phyloP scores from a whole-genome alignment of 2,888 invertebrate genomes.

The Brenthis hecate region DNA sequence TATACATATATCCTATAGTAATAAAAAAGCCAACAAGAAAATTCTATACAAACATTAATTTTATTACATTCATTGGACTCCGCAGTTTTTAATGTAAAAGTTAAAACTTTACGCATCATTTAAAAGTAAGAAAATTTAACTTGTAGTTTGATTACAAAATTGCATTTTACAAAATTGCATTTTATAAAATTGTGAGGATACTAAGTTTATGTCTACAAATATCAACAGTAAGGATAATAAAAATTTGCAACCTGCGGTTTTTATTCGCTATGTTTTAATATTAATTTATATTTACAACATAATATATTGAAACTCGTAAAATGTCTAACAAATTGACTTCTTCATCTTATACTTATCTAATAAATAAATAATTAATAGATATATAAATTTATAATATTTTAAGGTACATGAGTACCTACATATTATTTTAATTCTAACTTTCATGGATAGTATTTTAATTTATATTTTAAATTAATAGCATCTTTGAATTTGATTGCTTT shows the following conservation, averaged over 20 bases:
- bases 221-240: background rate
- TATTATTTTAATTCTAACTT: conserved; percentile 10
- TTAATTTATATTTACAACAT: background rate
- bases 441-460: conserved; percentile 11
- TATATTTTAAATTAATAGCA: conserved; percentile 13
- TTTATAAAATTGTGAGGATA: no score
- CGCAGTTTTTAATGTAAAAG: no score
- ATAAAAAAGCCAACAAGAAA: no score
- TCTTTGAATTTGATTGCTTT: conserved; percentile 18
- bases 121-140: no score
- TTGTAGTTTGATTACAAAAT: no score
- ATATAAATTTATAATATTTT: background rate
- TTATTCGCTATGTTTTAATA: conserved; percentile 1
- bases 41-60: no score
- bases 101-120: no score
- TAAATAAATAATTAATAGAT: conserved; percentile 9
- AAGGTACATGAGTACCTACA: background rate
- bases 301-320: background rate
- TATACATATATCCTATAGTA: no score
- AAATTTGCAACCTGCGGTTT: background rate
- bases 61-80: no score
- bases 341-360: conserved; percentile 3
- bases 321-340: conserved; percentile 8
- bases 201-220: no score
- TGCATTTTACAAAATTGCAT: no score